Base-by-base conservation (phyloP, 2,888 invertebrate genomes). In the Omphaloscelis lunosa region DNA sequence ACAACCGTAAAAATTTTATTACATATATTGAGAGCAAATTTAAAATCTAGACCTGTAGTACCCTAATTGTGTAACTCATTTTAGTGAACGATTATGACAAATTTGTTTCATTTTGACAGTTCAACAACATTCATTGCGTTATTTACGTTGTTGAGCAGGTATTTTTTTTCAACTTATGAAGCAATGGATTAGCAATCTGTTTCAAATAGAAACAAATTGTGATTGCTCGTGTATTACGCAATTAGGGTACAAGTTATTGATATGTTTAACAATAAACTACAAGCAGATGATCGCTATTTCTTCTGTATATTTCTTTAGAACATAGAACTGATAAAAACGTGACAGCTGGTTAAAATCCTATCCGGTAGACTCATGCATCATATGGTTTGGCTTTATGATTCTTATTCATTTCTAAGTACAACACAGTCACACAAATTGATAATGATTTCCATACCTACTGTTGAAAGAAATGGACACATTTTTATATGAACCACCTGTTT, bases 301-400 rank as follows among this genome's bases (percentile, higher is more conserved):
- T 80, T 45, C 8, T 61, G 41, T 63, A 53, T 41, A 27, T 53
- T 82, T 61, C 27, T 41, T 62, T 66, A 53, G 45, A 62, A 70
- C 29, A 68, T 48, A 58, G 9, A 29, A 41, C 48, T 68, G 85
- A 85, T 76, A 63, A 81, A 75, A 75, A 77, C 85, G 85, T 87
- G 85, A 77, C 87, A 48, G 79, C 73, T 76, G 72, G 58, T 74
- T 70, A 27, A 72, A 75, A 79, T 76, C 56, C 71, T 62, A 58
- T 53, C 61, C 29, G 72, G 58, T 39, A 48, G 29, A 66, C 72
- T 84, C 78, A 77, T 77, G 68, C 73, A 59, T 74, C 75, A 72
- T 75, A 62, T 48, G 63, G 75, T 45, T 67, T 53, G 39, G 41
- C n/a, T 5, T 53, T 74, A 67, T 61, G 66, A 63, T 72, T 63